A percentile compares a stretch with the other conserved stretches of the same genome.
phyloP scores from a whole-genome alignment of 2,113 vertebrate species.

The Scopus umbretta region DNA sequence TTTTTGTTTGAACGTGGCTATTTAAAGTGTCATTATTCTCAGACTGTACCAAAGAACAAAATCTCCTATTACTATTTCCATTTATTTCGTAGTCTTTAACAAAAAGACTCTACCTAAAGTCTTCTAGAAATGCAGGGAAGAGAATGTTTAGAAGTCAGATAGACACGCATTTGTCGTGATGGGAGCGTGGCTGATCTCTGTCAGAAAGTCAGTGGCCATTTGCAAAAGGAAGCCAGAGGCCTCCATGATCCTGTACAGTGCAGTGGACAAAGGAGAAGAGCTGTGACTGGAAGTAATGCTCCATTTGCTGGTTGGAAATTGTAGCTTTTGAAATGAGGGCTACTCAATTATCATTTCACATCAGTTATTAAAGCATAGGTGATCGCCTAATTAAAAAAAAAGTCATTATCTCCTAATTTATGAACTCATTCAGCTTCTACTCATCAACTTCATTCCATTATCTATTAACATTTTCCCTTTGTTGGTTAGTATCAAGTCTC shows the following conservation, averaged over 20 bases:
- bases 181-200: not conserved
- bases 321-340: not conserved
- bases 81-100: not conserved
- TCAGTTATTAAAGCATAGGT: slow-evolving; percentile 29
- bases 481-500: slow-evolving; percentile 25
- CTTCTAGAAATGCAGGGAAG: not conserved
- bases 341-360: slow-evolving; percentile 5
- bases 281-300: not conserved
- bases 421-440: slow-evolving; percentile 24
- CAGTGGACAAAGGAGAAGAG: not conserved
- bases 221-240: not conserved
- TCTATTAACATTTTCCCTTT: slow-evolving; percentile 32
- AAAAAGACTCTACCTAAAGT: not conserved
- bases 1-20: not conserved
- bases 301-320: not conserved
- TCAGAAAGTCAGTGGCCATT: not conserved
- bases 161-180: not conserved
- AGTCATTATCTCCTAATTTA: slow-evolving; percentile 15
- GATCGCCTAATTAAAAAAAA: slow-evolving; percentile 24
- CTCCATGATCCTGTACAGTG: not conserved
- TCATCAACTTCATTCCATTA: not conserved
- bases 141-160: not conserved
- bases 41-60: not conserved
- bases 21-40: not conserved
- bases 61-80: not conserved